Evolutionary conservation across 2,797 vertebrate species (phyloP).

Genomic region (Chanos chanos): DNA sequence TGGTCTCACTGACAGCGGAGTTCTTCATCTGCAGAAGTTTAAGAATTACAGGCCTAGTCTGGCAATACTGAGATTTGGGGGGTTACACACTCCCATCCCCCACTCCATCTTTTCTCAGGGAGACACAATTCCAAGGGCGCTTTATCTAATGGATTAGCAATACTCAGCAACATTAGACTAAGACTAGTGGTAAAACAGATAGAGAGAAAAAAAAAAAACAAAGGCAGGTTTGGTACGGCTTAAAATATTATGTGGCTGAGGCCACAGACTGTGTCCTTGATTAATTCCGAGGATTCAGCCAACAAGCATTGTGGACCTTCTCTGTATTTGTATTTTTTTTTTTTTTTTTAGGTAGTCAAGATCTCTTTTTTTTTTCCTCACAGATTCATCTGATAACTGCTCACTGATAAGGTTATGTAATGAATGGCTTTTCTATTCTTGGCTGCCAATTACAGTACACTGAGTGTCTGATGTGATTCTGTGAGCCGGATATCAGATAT

Average conservation of each 20-base stretch:
- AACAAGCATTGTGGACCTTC: not conserved
- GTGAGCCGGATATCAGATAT: not conserved
- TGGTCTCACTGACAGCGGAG: too few relatives aligned
- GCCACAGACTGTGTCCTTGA: conserved; percentile 27
- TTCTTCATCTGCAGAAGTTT: too few relatives aligned
- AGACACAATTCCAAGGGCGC: not conserved
- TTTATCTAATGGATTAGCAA: too few relatives aligned
- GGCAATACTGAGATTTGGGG: too few relatives aligned
- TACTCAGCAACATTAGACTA: not conserved
- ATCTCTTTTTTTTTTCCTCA: conserved; percentile 22
- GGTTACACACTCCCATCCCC: too few relatives aligned
- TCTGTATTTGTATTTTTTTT: not conserved
- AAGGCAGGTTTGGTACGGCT: conserved; percentile 23
- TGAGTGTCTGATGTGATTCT: conserved; percentile 2
- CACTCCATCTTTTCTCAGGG: not conserved
- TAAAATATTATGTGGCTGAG: conserved; percentile 30
- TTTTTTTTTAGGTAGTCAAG: not conserved
- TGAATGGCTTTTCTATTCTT: conserved; percentile 22
- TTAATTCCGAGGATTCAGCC: conserved; percentile 30
- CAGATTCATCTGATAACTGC: conserved; percentile 17
- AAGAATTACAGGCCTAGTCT: too few relatives aligned
- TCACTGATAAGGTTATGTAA: conserved; percentile 31
- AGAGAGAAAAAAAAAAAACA: conserved; percentile 12
- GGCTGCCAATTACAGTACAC: not conserved
- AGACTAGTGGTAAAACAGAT: conserved; percentile 8